Evolutionary conservation across 2,113 vertebrate species (phyloP).

Genomic region (Phrynocephalus versicolor): DNA sequence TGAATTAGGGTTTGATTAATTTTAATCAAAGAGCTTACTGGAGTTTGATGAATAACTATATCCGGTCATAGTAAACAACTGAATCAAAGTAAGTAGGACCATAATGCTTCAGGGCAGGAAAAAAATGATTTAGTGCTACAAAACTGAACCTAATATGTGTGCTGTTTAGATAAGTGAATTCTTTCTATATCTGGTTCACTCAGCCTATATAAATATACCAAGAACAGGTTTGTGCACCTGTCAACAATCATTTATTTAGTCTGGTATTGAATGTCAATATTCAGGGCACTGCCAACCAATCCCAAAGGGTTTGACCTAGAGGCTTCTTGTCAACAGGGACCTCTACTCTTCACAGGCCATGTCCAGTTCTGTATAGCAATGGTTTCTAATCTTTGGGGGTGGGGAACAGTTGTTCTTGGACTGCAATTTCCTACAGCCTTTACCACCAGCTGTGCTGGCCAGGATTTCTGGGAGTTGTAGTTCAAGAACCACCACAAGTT

Average conservation of each 20-base stretch:
- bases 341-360: background rate
- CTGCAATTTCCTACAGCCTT: no score
- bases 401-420: no score
- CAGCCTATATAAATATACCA: no score
- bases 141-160: background rate
- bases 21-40: background rate
- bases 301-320: background rate
- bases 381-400: no score
- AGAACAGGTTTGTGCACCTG: background rate
- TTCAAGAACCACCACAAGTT: no score
- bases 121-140: background rate
- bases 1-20: slow-evolving; percentile 52
- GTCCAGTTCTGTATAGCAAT: background rate
- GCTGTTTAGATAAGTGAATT: background rate
- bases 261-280: background rate
- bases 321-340: background rate
- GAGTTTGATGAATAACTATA: background rate
- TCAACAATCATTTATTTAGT: background rate
- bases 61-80: slow-evolving; percentile 32
- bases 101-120: background rate
- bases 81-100: background rate
- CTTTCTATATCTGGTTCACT: background rate
- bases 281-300: background rate
- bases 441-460: no score
- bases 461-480: no score